Conservation (phyloP, 2,888 invertebrate genomes). For the Dexiosoma caninum region DNA sequence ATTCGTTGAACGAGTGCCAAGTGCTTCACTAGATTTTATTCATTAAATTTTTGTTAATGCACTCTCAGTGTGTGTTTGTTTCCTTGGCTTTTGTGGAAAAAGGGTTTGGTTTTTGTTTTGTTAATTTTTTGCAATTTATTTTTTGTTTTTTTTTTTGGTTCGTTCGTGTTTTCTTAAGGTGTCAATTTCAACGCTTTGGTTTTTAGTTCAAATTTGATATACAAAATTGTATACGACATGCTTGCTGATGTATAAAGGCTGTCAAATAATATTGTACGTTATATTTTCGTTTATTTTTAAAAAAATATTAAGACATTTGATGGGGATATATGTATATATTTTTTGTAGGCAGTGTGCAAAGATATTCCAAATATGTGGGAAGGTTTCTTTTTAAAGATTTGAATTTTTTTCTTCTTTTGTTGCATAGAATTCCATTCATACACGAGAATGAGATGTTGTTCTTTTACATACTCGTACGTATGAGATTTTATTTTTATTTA, state of each 20-base stretch:
- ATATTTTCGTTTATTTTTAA: neutral
- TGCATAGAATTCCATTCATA: too few species aligned
- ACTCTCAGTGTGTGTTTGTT: conserved; percentile 29
- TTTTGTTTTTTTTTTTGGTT: conserved; percentile 50
- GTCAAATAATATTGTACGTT: conserved; percentile 47
- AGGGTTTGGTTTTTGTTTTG: conserved; percentile 60
- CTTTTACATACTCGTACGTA: too few species aligned
- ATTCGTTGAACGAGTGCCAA: neutral
- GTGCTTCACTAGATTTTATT: conserved; percentile 8
- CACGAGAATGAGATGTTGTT: too few species aligned
- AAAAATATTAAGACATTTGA: conserved; percentile 21
- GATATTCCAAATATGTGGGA: neutral
- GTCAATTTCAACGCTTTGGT: conserved; percentile 76
- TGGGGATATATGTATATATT: too few species aligned
- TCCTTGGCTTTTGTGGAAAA: conserved; percentile 36
- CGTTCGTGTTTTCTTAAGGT: conserved; percentile 70
- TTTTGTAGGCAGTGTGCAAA: neutral
- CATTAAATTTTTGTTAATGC: conserved; percentile 38
- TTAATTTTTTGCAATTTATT: conserved; percentile 5
- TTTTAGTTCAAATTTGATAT: conserved; percentile 66
- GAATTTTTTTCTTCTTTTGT: too few species aligned
- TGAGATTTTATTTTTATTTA: too few species aligned
- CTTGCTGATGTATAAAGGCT: conserved; percentile 63
- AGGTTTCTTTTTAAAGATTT: neutral
- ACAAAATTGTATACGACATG: conserved; percentile 63